Percentiles rank a stretch among this genome's conserved stretches.
These are phyloP conservation scores for Scaptomyza reducta DNA, from an alignment of 2,888 invertebrate species.

Conservation along the genomic window DNA sequence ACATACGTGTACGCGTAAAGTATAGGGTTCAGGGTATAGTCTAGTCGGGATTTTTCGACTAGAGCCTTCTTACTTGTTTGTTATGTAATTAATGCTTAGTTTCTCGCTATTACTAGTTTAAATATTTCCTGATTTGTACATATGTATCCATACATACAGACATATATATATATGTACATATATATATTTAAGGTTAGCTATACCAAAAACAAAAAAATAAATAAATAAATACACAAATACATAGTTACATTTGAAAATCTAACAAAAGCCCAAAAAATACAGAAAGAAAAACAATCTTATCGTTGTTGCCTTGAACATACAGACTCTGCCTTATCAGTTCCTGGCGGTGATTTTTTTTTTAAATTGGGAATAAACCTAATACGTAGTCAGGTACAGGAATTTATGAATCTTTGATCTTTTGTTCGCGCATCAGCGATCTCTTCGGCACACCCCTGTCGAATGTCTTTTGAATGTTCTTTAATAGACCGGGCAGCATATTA, in stretches of 20 bases:
- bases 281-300: conserved; percentile 28
- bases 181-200: conserved; percentile 44
- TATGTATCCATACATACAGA: conserved; percentile 7
- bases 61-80: too few species aligned
- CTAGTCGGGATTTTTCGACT: too few species aligned
- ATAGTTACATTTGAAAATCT: conserved; percentile 3
- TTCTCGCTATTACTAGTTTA: conserved; percentile 57
- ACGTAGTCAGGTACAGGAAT: neutral
- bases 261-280: neutral
- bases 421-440: conserved; percentile 32
- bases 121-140: neutral
- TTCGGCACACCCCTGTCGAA: conserved; percentile 70
- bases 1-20: too few species aligned
- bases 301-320: conserved; percentile 30
- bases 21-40: too few species aligned
- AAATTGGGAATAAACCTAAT: neutral
- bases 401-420: conserved; percentile 6
- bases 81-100: conserved; percentile 54
- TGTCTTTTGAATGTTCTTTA: conserved; percentile 75
- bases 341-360: neutral
- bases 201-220: conserved; percentile 47
- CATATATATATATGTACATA: conserved; percentile 6
- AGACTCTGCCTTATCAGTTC: conserved; percentile 22
- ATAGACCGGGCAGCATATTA: conserved; percentile 71
- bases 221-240: conserved; percentile 14